A percentile compares a stretch with the other conserved stretches of the same genome.
These are phyloP conservation scores for Nephila pilipes DNA, from an alignment of 1,140 invertebrate genomes.

Conservation along the genomic window DNA sequence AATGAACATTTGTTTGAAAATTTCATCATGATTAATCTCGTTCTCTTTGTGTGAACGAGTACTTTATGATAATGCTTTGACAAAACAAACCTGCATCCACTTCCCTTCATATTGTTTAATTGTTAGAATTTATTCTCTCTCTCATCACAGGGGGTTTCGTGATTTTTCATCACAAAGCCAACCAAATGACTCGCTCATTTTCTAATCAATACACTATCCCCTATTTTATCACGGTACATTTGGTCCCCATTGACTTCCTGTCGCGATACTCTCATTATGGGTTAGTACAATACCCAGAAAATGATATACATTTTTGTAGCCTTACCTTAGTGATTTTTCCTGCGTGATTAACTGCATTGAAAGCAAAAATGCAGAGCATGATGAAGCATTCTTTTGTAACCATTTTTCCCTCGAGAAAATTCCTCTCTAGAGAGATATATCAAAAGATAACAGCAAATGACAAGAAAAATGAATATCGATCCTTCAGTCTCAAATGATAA, in stretches of 20 bases:
- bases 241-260: neutral
- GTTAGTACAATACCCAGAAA: neutral
- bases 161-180: neutral
- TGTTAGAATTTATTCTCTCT: neutral
- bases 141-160: neutral
- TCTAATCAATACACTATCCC: conserved; percentile 6
- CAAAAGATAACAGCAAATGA: too few species aligned
- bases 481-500: too few species aligned
- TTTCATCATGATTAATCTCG: too few species aligned
- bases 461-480: too few species aligned
- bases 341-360: neutral
- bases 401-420: too few species aligned
- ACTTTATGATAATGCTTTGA: neutral
- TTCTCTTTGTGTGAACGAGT: too few species aligned
- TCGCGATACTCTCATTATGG: neutral
- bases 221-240: neutral
- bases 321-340: neutral
- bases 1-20: too few species aligned
- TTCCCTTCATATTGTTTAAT: neutral
- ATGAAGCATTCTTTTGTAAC: too few species aligned
- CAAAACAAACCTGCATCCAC: neutral
- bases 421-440: too few species aligned
- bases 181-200: neutral
- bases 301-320: neutral
- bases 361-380: too few species aligned